Percentiles rank a stretch among this genome's conserved stretches.
Evolutionary conservation across 30 jellyfish, hydroid and myxozoan species (phyloP).

Genomic region (Nemopilema nomurai): DNA sequence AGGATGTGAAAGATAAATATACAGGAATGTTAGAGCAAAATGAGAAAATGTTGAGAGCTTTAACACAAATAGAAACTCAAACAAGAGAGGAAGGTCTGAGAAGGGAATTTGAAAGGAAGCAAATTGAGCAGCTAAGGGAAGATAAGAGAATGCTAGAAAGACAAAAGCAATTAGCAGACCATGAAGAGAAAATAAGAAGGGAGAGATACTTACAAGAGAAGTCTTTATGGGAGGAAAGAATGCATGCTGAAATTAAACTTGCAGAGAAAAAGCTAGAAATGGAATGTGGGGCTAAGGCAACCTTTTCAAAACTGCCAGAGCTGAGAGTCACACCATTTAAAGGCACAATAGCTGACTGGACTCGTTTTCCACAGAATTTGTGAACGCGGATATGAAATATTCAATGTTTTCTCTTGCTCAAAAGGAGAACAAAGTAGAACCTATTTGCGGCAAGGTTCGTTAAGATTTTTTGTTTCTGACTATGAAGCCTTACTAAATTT

Average conservation of each 20-base stretch:
- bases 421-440: no score
- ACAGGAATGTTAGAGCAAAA: constrained; percentile 13
- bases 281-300: neutral
- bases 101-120: constrained; percentile 13
- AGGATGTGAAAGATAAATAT: constrained; percentile 6
- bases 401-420: no score
- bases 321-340: constrained; percentile 35
- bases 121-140: constrained; percentile 19
- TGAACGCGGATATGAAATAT: no score
- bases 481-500: no score
- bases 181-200: constrained; percentile 18
- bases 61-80: constrained; percentile 9
- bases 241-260: neutral
- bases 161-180: constrained; percentile 20
- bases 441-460: no score
- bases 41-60: constrained; percentile 20
- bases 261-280: constrained; percentile 21
- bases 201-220: constrained; percentile 19
- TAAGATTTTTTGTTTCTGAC: no score
- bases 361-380: no score
- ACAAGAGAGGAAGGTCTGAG: constrained; percentile 7
- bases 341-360: constrained; percentile 43
- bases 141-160: constrained; percentile 20
- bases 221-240: constrained; percentile 12
- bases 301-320: constrained; percentile 8